A percentile compares a stretch with the other conserved stretches of the same genome.
phyloP scores from a whole-genome alignment of 64 coral and sea anemone species.

The Porites australiensis region DNA sequence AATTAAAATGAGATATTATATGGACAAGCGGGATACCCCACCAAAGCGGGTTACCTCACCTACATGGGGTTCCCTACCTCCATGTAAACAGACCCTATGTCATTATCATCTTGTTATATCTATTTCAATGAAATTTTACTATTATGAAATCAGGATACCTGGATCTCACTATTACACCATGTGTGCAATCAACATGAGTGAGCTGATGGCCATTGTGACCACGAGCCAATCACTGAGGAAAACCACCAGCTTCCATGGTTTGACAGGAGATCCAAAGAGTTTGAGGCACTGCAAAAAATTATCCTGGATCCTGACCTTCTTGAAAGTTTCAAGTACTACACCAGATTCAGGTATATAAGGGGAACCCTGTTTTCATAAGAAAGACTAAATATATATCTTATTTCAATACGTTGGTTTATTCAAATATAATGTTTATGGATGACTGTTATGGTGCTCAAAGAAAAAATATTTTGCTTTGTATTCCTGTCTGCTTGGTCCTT shows the following conservation, averaged over 20 bases:
- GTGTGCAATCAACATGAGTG: slow-evolving; percentile 64
- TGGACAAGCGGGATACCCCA: too few species aligned
- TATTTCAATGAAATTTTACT: background rate
- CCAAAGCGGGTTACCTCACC: too few species aligned
- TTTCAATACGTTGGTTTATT: slow-evolving; percentile 6
- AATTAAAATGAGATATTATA: too few species aligned
- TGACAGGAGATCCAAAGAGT: slow-evolving; percentile 1
- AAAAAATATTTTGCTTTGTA: background rate
- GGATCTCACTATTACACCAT: slow-evolving; percentile 62
- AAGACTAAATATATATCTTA: background rate
- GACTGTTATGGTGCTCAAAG: background rate
- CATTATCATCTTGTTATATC: background rate
- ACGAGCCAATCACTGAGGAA: background rate
- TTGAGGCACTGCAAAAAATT: background rate
- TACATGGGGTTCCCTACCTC: too few species aligned
- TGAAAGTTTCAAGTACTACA: slow-evolving; percentile 15
- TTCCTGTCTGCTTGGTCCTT: slow-evolving; percentile 8
- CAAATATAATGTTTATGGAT: background rate
- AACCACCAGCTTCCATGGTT: slow-evolving; percentile 22
- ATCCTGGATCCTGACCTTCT: background rate
- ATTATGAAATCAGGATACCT: slow-evolving; percentile 24
- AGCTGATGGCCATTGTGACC: slow-evolving; percentile 24
- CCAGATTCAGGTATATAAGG: slow-evolving; percentile 15
- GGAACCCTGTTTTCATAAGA: background rate
- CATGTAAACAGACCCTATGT: too few species aligned